A percentile compares a stretch with the other conserved stretches of the same genome.
Evolutionary conservation across 2,113 vertebrate species (phyloP).

Genomic region (Tupaia tana): DNA sequence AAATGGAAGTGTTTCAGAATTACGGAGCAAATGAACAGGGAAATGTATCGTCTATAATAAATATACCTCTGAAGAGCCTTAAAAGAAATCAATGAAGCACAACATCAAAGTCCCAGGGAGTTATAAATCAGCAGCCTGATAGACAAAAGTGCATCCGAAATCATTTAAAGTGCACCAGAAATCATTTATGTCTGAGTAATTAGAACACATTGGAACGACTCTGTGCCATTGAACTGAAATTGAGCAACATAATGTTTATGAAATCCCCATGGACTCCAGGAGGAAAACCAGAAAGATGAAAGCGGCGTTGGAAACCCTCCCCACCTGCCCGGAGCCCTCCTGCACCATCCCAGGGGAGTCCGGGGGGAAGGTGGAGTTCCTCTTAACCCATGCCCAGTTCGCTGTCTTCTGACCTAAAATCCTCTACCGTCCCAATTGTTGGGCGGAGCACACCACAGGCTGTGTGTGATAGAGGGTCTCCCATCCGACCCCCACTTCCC

Average conservation of each 20-base stretch:
- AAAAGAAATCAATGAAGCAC: conserved; percentile 76
- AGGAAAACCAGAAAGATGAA: conserved; percentile 26
- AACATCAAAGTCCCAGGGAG: conserved; percentile 68
- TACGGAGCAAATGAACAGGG: conserved; percentile 58
- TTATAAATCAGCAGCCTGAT: conserved; percentile 64
- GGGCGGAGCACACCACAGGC: too few species aligned
- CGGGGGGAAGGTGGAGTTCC: background rate
- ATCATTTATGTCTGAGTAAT: conserved; percentile 73
- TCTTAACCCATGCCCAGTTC: background rate
- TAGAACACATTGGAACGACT: conserved; percentile 70
- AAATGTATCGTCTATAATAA: conserved; percentile 62
- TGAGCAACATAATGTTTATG: conserved; percentile 67
- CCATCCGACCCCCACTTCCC: background rate
- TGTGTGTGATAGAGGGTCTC: background rate
- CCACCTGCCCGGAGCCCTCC: background rate
- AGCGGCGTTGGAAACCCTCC: background rate
- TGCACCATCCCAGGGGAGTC: background rate
- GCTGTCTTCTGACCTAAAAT: conserved; percentile 24
- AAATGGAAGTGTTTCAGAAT: conserved; percentile 56
- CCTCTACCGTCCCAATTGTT: background rate
- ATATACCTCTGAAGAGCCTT: conserved; percentile 73
- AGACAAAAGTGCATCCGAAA: conserved; percentile 74
- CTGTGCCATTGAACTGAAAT: conserved; percentile 62
- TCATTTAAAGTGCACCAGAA: conserved; percentile 67
- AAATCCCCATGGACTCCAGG: conserved; percentile 5